Evolutionary conservation across 2,797 vertebrate species (phyloP).

Genomic region (Lateolabrax maculatus): DNA sequence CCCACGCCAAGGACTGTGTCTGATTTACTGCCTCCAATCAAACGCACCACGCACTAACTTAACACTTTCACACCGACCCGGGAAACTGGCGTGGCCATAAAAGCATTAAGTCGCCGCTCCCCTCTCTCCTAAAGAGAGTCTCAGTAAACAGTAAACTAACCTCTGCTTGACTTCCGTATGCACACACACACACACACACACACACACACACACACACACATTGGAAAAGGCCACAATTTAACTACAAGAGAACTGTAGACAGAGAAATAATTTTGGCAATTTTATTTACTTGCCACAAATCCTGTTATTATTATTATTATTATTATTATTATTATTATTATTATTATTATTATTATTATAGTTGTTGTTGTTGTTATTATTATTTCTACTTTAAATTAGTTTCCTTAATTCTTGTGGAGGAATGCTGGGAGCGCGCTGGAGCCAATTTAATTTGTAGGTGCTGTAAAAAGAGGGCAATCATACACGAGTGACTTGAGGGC

Average conservation of each 20-base stretch:
- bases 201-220: neutral
- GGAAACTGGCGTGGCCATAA: slow-evolving; percentile 84
- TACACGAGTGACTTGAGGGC: slow-evolving; percentile 72
- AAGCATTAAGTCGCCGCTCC: slow-evolving; percentile 80
- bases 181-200: slow-evolving; percentile 16
- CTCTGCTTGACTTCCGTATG: slow-evolving; percentile 62
- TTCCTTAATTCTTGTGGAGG: slow-evolving; percentile 18
- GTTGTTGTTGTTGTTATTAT: slow-evolving; percentile 17
- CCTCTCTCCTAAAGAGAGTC: slow-evolving; percentile 52
- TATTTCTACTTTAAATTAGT: slow-evolving; percentile 1
- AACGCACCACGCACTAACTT: slow-evolving; percentile 83
- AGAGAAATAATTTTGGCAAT: neutral
- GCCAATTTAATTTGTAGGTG: slow-evolving; percentile 68
- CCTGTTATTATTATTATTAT: slow-evolving; percentile 25
- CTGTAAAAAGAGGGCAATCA: slow-evolving; percentile 73
- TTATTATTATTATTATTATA: slow-evolving; percentile 35
- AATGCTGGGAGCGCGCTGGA: slow-evolving; percentile 33
- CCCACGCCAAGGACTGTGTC: slow-evolving; percentile 68
- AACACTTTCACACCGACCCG: slow-evolving; percentile 87
- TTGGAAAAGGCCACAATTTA: slow-evolving; percentile 24
- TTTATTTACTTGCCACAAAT: neutral
- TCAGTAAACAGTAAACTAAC: slow-evolving; percentile 71
- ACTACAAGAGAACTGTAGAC: slow-evolving; percentile 17
- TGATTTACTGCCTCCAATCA: slow-evolving; percentile 91
- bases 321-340: slow-evolving; percentile 36